Evolutionary conservation across 1,140 invertebrate species (phyloP).

Genomic region (Dendrolimus punctatus): DNA sequence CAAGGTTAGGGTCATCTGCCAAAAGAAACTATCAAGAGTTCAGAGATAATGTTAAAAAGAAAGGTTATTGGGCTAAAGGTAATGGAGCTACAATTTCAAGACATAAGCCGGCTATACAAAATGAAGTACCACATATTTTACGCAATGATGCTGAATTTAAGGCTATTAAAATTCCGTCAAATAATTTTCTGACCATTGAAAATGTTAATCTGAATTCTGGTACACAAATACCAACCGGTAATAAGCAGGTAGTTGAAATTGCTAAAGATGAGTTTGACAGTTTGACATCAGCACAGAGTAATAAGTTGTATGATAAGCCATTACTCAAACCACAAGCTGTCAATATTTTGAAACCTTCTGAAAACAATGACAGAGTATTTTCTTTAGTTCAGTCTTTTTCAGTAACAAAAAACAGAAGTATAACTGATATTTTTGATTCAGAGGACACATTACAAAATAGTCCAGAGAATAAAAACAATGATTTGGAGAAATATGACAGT

Average conservation of each 20-base stretch:
- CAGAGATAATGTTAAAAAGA: slow-evolving; percentile 59
- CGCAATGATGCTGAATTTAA: too few relatives aligned
- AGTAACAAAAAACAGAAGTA: slow-evolving; percentile 48
- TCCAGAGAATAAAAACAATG: slow-evolving; percentile 27
- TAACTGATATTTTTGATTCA: slow-evolving; percentile 57
- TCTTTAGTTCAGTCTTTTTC: slow-evolving; percentile 47
- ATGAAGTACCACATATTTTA: too few relatives aligned
- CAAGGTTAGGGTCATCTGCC: slow-evolving; percentile 51
- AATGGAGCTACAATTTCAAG: slow-evolving; percentile 34
- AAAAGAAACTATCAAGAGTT: slow-evolving; percentile 67
- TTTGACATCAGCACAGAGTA: slow-evolving; percentile 22
- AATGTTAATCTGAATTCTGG: too few relatives aligned
- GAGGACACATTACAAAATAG: slow-evolving; percentile 25
- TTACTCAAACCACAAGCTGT: slow-evolving; percentile 10
- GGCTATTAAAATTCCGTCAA: too few relatives aligned
- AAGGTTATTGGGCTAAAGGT: slow-evolving; percentile 62
- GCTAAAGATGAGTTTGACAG: slow-evolving; percentile 40
- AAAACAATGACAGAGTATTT: slow-evolving; percentile 42
- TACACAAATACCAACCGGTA: slow-evolving; percentile 1
- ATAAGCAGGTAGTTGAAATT: slow-evolving; percentile 24
- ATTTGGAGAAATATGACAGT: slow-evolving; percentile 36
- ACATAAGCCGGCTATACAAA: not conserved
- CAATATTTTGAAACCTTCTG: slow-evolving; percentile 7
- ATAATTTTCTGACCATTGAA: too few relatives aligned
- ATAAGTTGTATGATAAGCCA: slow-evolving; percentile 34